A percentile compares a stretch with the other conserved stretches of the same genome.
Conservation (phyloP, 2,797 vertebrate species). For the Peromyscus nudipes region DNA sequence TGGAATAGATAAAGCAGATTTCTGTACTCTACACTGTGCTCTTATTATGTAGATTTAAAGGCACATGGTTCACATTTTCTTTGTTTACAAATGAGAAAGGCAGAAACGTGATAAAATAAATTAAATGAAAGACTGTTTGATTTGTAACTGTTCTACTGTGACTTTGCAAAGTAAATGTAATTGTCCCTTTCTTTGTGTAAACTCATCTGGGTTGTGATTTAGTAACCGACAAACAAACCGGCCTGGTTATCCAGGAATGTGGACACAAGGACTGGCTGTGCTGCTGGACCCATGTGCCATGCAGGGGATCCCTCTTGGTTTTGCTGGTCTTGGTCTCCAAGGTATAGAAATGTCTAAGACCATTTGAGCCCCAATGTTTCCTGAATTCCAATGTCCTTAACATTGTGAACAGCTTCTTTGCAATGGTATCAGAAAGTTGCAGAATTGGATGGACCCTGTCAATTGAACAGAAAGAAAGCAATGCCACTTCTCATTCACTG, state of each 20-base stretch:
- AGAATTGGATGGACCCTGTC: fast-evolving
- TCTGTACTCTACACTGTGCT: not conserved
- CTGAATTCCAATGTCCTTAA: not conserved
- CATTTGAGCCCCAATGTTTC: not conserved
- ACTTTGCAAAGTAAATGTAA: conserved; percentile 41
- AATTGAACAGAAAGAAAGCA: not conserved
- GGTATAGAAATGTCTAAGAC: not conserved
- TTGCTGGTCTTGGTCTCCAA: not conserved
- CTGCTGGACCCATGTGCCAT: not conserved
- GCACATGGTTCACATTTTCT: not conserved
- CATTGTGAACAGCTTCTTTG: not conserved
- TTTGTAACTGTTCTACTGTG: not conserved
- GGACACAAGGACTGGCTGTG: not conserved
- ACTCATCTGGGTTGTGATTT: not conserved
- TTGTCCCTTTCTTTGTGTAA: conserved; percentile 23
- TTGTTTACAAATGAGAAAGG: not conserved
- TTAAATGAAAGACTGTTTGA: conserved; percentile 24
- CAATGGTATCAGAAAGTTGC: not conserved
- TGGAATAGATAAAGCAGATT: not conserved
- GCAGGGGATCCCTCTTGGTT: not conserved
- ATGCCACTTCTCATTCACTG: not conserved
- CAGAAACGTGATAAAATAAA: conserved; percentile 4
- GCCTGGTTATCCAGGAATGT: not conserved
- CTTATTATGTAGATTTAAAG: not conserved
- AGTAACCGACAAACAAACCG: not conserved